Evolutionary conservation across 2,888 invertebrate species (phyloP).

Genomic region (Automeris io): DNA sequence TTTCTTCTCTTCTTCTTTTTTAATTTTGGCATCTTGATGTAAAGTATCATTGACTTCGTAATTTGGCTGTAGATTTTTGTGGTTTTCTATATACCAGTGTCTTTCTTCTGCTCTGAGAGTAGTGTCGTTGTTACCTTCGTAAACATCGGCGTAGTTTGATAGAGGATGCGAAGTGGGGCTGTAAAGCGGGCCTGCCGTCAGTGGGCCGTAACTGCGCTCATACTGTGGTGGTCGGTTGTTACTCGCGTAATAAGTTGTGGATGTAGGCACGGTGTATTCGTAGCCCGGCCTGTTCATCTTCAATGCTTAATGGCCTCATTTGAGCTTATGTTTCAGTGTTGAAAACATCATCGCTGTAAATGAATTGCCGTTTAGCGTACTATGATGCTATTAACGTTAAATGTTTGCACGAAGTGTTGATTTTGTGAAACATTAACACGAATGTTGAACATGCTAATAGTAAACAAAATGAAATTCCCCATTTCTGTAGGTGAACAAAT

Average conservation of each 20-base stretch:
- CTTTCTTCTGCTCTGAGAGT: constrained; percentile 71
- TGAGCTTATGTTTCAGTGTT: constrained; percentile 52
- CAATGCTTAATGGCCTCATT: constrained; percentile 66
- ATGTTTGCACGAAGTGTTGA: constrained; percentile 13
- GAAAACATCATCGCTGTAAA: constrained; percentile 36
- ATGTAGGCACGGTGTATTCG: constrained; percentile 70
- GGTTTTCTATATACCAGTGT: constrained; percentile 74
- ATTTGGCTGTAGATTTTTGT: constrained; percentile 61
- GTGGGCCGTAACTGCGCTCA: constrained; percentile 64
- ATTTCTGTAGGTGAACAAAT: constrained; percentile 23
- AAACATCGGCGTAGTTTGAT: constrained; percentile 70
- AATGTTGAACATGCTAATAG: not conserved
- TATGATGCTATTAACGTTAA: constrained; percentile 42
- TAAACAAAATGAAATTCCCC: constrained; percentile 9
- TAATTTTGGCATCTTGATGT: constrained; percentile 69
- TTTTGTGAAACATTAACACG: constrained; percentile 8
- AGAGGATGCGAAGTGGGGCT: constrained; percentile 67
- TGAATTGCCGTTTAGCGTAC: constrained; percentile 22
- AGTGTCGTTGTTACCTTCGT: constrained; percentile 73
- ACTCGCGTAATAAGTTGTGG: constrained; percentile 63
- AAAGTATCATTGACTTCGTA: constrained; percentile 54
- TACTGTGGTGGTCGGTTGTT: constrained; percentile 66
- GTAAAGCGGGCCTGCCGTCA: constrained; percentile 56
- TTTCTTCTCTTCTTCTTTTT: constrained; percentile 70
- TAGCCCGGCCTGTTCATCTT: constrained; percentile 76